Evolutionary conservation across 1,140 invertebrate genomes (phyloP), one percentile per base, ranked within the genome.

Genomic region (Dermatophagoides farinae): DNA sequence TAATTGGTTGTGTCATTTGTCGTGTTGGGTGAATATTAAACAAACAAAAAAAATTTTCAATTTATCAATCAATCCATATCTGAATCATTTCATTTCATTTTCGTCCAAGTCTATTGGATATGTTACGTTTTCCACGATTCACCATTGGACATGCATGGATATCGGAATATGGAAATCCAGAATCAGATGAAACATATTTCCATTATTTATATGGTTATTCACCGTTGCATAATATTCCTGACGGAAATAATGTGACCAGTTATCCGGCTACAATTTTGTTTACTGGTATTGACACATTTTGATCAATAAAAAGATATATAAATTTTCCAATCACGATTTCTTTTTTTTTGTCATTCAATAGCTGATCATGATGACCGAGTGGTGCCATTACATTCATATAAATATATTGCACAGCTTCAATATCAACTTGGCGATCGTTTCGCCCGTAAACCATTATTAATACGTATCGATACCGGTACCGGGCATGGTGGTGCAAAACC

Each of bases 291-390:
- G 31, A 8, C 31, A 4, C 2, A 31, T 31, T 31, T 0, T 11
- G 12, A 18, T 43, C 12, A 43, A 43, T 43, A 18, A 16, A 18
- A 43, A 14, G 5, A 43, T 31, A 4, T 4, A 31, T 31, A 8
- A 31, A 31, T 31, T 31, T 31, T 31, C 31, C 31, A 31, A n/a
- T 25, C 14, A 53, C 11, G 9, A 10, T 52, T 52, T 11, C 50
- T 20, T 57, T 1, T 10, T 10, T 57, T 57, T 38, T 43, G 12
- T n/a, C 43, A 18, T 20, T n/a, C 20, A 22, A 31, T 20, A 23
- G 93, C 88, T 20, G 92, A 97, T 77, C 95, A 97, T 72, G 93
- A 97, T 75, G 93, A 97, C 75, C 80, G 92, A 63, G 92, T 97
- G 57, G 89, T 92, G 54, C 90, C 91, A 40, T 77, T 91, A 59